Base-by-base conservation (phyloP, 2,797 vertebrate genomes). In the Phyllotis vaccarum region DNA sequence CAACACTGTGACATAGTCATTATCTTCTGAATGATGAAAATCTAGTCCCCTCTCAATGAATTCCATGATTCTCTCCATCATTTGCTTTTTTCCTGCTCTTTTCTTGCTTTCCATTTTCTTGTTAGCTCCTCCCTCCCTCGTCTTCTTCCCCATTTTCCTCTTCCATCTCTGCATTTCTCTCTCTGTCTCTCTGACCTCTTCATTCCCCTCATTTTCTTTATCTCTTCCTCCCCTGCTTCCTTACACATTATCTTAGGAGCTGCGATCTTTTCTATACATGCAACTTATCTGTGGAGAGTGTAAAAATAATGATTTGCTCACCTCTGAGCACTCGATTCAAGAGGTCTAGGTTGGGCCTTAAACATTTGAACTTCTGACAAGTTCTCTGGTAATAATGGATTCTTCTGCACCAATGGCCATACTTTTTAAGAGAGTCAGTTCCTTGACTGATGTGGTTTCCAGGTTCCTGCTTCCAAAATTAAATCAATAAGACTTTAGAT, bases 401-500 rank as follows among this genome's bases (percentile, higher is more conserved):
- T 21, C 29, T 93, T 86, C n/a, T 37, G n/a, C 10, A 49, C 2
- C 12, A 83, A 66, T n/a, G 40, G n/a, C 4, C 2, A 6, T 5
- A 79, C 0, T 49, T 66, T 29, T 66, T 29, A 60, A 68, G 22
- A 68, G 19, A 89, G 64, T 3, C 29, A 75, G 16, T 90, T 89
- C 24, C 27, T 83, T 72, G 78, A 79, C 34, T 56, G 34, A 78
- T 16, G 2, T 8, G 4, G 68, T 66, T 21, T 64, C 4, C 66
- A 40, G 2, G 13, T 86, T 56, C 93, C 62, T 76, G 46, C 58
- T 90, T 96, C 31, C 62, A 88, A 86, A 89, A 37, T 90, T 82
- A 93, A 93, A 92, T 34, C n/a, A 70, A 43, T 43, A 90, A 31
- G 82, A 90, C 70, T 85, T 93, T 19, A 82, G 66, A 40, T 93